Evolutionary conservation across 2,113 vertebrate species (phyloP), one percentile per base, ranked within the genome.

Genomic region (Pituophis catenifer): DNA sequence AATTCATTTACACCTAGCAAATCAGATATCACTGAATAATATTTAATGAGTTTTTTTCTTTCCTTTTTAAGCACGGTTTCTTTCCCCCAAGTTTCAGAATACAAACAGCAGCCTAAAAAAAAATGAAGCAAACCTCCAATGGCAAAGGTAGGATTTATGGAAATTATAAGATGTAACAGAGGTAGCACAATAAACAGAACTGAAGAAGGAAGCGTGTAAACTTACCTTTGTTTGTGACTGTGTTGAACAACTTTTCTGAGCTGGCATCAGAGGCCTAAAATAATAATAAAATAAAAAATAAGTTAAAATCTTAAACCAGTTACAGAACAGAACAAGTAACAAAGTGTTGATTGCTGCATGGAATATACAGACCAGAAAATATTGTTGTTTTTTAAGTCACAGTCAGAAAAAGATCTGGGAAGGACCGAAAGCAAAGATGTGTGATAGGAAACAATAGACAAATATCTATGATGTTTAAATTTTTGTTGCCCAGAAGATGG

Each of bases 171-270:
- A 19, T 89, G 50, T 21, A 44, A 58, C 8, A 53, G 62, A 55
- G 4, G 6, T 24, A 33, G 3, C 2, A 3, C 12, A 38, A 3
- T 13, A 57, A 1, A 5, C 8, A 94, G 15, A 91, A 5, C 86
- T 15, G 91, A 93, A 81, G 17, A 44, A 94, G 89, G 52, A 88
- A 85, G 95, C 86, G 81, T 89, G 86, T 86, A 93, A 50, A 26
- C 97, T 96, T 99, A 99, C 99, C 99, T 99, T 99, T 99, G 98
- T 98, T 98, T 98, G 98, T 97, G 96, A 98, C 98, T 91, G 98
- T 98, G 98, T 98, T 99, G 98, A 99, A 99, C 96, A 99, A 98
- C 97, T 98, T 99, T 96, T 99, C 99, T 89, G 99, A 99, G 97
- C 97, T 98, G 97, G 98, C 99, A 98, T 99, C 98, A 53, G 99